Base-by-base conservation (phyloP, 1,140 invertebrate genomes). In the Calephelis nemesis region DNA sequence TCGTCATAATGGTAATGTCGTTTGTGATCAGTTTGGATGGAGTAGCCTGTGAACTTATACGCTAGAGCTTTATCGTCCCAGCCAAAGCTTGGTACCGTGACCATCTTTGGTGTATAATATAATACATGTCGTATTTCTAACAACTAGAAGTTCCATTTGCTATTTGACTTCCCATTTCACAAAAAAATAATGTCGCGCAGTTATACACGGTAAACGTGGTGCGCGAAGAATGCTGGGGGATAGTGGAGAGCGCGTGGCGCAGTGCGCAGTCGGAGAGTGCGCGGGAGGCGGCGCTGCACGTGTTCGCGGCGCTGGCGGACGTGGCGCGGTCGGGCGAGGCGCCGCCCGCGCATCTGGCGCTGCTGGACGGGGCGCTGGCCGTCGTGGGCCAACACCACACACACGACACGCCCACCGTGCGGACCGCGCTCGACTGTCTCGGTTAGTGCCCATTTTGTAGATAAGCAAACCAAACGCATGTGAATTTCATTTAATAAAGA, bases 161-260 rank as follows among this genome's bases (percentile, higher is more conserved):
- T 30, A 30, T 30, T 30, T 30, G 30, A 30, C 30, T 30, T 30
- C 30, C 30, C 1, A 30, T 30, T 30, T 30, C 2, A 2, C 30
- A 30, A 30, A 30, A 19, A 30, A 30, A 30, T 4, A 30, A 30
- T 30, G 2, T 30, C 30, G 58, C 52, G 12, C 76, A 96, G 95
- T 95, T 96, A 88, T 98, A 98, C 84, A 97, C 97, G 87, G 97
- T 95, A 82, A 95, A 94, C 75, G 94, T 98, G 0, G 87, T 98
- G 2, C 93, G 94, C 49, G 93, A 95, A 15, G 93, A 95, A 74
- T 93, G 83, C 65, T 89, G 85, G 85, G 50, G 97, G 71, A 77
- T 97, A 19, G 92, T 79, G 75, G 85, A 75, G 82, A 86, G 74
- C 73, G 93, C 77, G 79, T 91, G 67, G 69, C 62, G 65, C 6